Base-by-base conservation (phyloP, 2,113 vertebrate genomes). In the Polypterus senegalus region DNA sequence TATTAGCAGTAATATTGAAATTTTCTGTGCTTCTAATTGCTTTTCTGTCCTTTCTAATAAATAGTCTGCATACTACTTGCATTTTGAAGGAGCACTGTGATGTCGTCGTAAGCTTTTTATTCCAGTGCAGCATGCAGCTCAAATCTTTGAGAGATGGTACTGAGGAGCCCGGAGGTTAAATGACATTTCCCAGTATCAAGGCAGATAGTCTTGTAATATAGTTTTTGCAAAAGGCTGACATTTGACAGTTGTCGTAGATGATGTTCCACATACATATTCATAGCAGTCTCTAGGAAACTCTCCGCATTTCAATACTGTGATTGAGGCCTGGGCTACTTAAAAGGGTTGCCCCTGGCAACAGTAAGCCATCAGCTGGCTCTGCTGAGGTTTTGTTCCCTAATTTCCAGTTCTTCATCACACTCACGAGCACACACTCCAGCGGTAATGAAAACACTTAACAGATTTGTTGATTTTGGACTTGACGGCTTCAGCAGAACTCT, bases 261-360 rank as follows among this genome's bases (percentile, higher is more conserved):
- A 73, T 67, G 68, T 61, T 68, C 58, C 60, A 67, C 71, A 69
- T 74, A 69, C 68, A 75, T 74, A 76, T 79, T 77, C 72, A 76
- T 81, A 70, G 69, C 43, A 61, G 58, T 57, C 27, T 54, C 11
- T 48, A 60, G 47, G 71, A 69, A 49, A 66, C 54, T 51, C 11
- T 58, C 47, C 61, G 65, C 49, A 62, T 66, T 47, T 66, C 60
- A 62, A 11, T 53, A 47, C 7, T 49, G 5, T 11, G 8, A n/a
- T 57, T 66, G 7, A 45, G 48, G n/a, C 49, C 65, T 47, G 9
- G 9, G 54, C 52, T 62, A 47, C 58, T 66, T 61, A 9, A 58
- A 44, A 57, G 48, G 55, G 60, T 66, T 66, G 55, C 65, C 56
- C 60, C 46, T 51, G 49, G 65, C 57, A 62, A 66, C 60, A 11